Evolutionary conservation across 1,140 invertebrate genomes (phyloP), one percentile per base, ranked within the genome.

Genomic region (Drosophila guanche): DNA sequence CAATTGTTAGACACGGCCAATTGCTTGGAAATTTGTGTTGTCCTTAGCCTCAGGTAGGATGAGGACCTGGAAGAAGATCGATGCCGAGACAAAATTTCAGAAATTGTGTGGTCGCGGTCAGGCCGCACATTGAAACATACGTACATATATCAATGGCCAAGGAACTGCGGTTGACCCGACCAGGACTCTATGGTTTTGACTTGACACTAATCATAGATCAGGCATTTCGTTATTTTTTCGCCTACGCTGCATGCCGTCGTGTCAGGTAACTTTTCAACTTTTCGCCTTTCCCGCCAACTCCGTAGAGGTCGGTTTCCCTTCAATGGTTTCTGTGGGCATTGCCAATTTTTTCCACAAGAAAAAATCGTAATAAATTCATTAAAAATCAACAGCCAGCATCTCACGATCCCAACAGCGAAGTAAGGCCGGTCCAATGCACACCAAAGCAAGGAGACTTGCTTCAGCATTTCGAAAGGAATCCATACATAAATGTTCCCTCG

Each of bases 281-380:
- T 76, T 79, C 54, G 78, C 65, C 56, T 41, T 68, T 73, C 74
- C 53, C 37, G 42, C 37, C 67, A 86, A 86, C 80, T 85, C 81
- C 86, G 86, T 85, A 85, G 81, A 79, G 79, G 58, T 41, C 29
- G 79, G 58, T 41, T 23, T 42, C 47, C 51, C 48, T 20, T 51
- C 3, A 33, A 8, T 33, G 29, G 33, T 48, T 53, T 16, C 48
- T 54, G 42, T 42, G 29, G 42, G 29, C 27, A n/a, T 47, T 52
- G 40, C 25, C 23, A 60, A 46, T 53, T 51, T 52, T 52, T 22
- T 53, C 65, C 73, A 76, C 41, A 46, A 37, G 62, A 56, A 84
- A 37, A 85, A 85, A 85, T 86, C 80, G 86, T 85, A 85, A 85
- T 85, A 85, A 85, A 85, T 85, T 85, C 80, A 85, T 85, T 81